phyloP scores from a whole-genome alignment of 2,888 invertebrate species.

The Agriopis marginaria region DNA sequence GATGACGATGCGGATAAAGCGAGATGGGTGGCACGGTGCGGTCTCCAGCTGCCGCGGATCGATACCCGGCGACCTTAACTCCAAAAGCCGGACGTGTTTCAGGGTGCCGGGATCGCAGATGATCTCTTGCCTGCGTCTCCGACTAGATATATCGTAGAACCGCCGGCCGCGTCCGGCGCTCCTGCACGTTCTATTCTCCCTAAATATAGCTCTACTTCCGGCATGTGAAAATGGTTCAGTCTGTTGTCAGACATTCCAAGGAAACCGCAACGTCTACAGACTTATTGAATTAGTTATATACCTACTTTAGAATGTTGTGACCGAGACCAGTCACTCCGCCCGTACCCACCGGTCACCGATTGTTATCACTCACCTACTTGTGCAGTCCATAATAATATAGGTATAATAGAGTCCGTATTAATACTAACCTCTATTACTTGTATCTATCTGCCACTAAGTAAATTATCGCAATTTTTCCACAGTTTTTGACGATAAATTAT shows the following conservation, averaged over 20 bases:
- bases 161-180: not conserved
- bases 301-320: not conserved
- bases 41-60: constrained; percentile 76
- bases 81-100: constrained; percentile 58
- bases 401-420: too few species aligned
- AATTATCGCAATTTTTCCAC: not conserved
- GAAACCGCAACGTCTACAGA: not conserved
- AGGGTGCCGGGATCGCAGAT: constrained; percentile 35
- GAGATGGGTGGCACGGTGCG: constrained; percentile 61
- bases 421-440: not conserved
- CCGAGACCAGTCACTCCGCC: not conserved
- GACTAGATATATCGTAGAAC: not conserved
- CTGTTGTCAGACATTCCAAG: constrained; percentile 14
- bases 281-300: not conserved
- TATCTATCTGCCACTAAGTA: not conserved
- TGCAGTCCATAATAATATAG: too few species aligned
- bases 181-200: constrained; percentile 3
- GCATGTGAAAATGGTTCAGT: constrained; percentile 9
- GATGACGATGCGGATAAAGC: constrained; percentile 52
- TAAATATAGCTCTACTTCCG: constrained; percentile 15
- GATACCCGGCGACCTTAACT: constrained; percentile 76
- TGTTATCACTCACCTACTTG: not conserved
- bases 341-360: not conserved
- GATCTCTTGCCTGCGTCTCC: not conserved
- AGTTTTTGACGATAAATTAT: too few species aligned